These are phyloP conservation scores for Clinocottus analis DNA, from an alignment of 2,113 vertebrate genomes.

Conservation along the genomic window DNA sequence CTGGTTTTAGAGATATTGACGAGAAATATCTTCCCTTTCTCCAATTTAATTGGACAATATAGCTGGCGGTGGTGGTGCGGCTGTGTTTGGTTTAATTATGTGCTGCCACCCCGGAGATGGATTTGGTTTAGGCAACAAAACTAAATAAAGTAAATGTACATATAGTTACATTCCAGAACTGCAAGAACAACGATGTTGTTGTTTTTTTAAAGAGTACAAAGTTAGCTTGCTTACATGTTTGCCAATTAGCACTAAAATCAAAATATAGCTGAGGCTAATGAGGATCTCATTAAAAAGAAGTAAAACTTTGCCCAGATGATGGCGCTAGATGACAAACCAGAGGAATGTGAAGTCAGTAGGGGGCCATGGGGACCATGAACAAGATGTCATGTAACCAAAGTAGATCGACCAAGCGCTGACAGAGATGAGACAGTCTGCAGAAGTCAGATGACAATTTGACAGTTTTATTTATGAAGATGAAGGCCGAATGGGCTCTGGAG, in stretches of 20 bases:
- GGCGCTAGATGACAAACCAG: background rate
- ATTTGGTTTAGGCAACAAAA: background rate
- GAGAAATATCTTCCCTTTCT: background rate
- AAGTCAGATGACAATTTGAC: constrained; percentile 6
- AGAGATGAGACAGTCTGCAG: background rate
- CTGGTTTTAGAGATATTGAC: background rate
- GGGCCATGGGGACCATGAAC: background rate
- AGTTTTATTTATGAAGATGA: constrained; percentile 6
- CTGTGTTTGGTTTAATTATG: background rate
- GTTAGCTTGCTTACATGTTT: background rate
- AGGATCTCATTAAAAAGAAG: background rate
- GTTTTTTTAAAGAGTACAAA: background rate
- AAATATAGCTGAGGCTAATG: background rate
- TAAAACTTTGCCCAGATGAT: background rate
- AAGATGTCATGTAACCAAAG: background rate
- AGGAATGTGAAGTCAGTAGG: background rate
- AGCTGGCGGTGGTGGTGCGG: background rate
- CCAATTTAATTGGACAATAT: too few relatives aligned
- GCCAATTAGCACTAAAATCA: background rate
- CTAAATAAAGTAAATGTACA: too few relatives aligned
- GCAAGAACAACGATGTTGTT: background rate
- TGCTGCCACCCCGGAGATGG: background rate
- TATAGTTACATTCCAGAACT: background rate
- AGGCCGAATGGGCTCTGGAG: background rate
- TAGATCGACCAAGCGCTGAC: background rate